Percentiles rank a stretch among this genome's conserved stretches.
Evolutionary conservation across 2,888 invertebrate species (phyloP).

Genomic region (Tuberolachnus salignus): DNA sequence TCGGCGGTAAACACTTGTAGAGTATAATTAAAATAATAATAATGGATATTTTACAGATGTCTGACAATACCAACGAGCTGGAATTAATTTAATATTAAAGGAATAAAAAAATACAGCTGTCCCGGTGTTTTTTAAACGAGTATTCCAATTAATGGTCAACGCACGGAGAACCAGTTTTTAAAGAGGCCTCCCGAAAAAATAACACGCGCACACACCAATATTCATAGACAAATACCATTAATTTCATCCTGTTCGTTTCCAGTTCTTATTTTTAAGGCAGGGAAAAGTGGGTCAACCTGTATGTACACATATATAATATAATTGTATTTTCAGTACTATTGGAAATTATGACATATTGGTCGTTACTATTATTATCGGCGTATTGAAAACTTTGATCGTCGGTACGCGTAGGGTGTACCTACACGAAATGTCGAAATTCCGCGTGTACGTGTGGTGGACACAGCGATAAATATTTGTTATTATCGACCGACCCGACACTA

Average conservation of each 20-base stretch:
- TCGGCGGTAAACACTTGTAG: not conserved
- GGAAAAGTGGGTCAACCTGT: constrained; percentile 36
- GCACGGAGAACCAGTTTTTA: constrained; percentile 47
- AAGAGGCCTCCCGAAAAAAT: constrained; percentile 54
- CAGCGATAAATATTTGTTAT: constrained; percentile 36
- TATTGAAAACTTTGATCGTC: constrained; percentile 29
- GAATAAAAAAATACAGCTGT: constrained; percentile 25
- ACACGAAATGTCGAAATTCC: constrained; percentile 9
- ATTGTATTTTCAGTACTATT: constrained; percentile 24
- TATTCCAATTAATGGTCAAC: constrained; percentile 55
- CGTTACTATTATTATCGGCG: constrained; percentile 7
- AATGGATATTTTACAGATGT: constrained; percentile 10
- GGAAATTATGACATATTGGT: constrained; percentile 29
- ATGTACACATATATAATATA: too few relatives aligned
- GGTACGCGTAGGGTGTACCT: not conserved
- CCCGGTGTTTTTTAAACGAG: constrained; percentile 41
- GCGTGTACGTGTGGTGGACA: not conserved
- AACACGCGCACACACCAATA: constrained; percentile 37
- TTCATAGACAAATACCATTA: constrained; percentile 55
- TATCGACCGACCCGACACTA: constrained; percentile 34
- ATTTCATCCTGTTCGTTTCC: constrained; percentile 53
- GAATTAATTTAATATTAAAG: constrained; percentile 5
- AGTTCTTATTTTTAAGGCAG: constrained; percentile 36
- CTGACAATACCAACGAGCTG: constrained; percentile 2
- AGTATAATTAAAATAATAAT: not conserved